Percentiles rank a stretch among this genome's conserved stretches.
phyloP scores from a whole-genome alignment of 2,113 vertebrate genomes.

The Sinosuthora webbiana region DNA sequence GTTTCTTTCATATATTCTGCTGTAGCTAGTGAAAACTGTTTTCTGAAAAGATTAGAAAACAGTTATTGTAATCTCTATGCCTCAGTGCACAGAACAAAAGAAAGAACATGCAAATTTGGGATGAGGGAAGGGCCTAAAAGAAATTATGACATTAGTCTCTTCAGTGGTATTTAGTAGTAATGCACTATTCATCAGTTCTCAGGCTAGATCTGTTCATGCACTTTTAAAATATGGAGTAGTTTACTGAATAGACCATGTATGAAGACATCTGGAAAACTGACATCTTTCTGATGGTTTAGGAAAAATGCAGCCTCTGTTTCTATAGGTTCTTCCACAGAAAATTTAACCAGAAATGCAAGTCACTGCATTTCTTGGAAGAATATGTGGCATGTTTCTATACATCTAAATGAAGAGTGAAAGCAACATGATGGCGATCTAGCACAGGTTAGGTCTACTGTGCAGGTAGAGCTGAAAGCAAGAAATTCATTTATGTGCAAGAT shows the following conservation, averaged over 20 bases:
- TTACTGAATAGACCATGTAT: conserved; percentile 1
- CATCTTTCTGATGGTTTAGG: neutral
- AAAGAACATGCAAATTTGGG: conserved; percentile 13
- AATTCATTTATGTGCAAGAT: neutral
- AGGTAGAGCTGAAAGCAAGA: neutral
- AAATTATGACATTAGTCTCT: neutral
- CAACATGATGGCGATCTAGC: neutral
- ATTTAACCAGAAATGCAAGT: neutral
- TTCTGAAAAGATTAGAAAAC: neutral
- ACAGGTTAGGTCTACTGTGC: neutral
- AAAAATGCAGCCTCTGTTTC: neutral
- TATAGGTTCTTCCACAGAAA: neutral
- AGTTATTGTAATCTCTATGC: neutral
- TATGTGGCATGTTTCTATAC: rapidly evolving
- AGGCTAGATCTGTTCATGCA: neutral
- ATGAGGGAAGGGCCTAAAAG: neutral
- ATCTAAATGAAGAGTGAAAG: neutral
- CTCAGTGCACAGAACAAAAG: neutral
- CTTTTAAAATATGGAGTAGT: neutral
- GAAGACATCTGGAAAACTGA: neutral
- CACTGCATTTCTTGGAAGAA: neutral
- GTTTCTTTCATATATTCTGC: neutral
- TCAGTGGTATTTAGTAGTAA: neutral
- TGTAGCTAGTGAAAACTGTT: neutral
- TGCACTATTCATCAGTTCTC: neutral